Conservation (phyloP, 2,888 invertebrate species). For the Drosophila sordidula region DNA sequence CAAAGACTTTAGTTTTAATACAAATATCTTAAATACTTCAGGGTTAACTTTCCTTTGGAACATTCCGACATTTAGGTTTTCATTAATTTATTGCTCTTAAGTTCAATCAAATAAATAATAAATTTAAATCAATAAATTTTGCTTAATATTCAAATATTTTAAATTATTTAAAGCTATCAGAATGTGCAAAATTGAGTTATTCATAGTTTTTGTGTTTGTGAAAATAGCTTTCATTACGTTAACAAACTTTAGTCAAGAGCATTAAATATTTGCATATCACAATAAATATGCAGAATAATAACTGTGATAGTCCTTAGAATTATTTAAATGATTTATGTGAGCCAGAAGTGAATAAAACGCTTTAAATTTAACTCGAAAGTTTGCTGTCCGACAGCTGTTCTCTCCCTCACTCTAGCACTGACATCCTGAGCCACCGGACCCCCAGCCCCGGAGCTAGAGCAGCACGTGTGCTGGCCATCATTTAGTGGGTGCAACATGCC, state of each 20-base stretch:
- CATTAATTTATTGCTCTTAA: too few species aligned
- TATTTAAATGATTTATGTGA: background rate
- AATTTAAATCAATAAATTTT: too few species aligned
- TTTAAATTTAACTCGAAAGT: background rate
- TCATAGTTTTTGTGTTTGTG: background rate
- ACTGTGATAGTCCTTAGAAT: background rate
- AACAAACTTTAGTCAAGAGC: too few species aligned
- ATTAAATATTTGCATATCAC: background rate
- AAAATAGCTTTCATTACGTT: background rate
- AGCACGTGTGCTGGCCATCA: conserved; percentile 64
- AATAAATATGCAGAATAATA: background rate
- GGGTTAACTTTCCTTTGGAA: too few species aligned
- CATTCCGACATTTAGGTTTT: too few species aligned
- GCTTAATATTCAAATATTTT: too few species aligned
- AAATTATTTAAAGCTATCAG: background rate
- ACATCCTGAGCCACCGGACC: too few species aligned
- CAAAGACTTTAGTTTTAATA: too few species aligned
- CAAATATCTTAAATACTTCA: too few species aligned
- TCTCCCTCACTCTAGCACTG: background rate
- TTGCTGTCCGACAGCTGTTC: background rate
- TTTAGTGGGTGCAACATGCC: conserved; percentile 37
- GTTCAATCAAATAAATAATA: too few species aligned
- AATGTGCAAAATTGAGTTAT: background rate
- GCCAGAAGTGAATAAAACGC: background rate
- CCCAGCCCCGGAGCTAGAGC: background rate